Evolutionary conservation across 2,888 invertebrate genomes (phyloP).

Genomic region (Scaptomyza parva): DNA sequence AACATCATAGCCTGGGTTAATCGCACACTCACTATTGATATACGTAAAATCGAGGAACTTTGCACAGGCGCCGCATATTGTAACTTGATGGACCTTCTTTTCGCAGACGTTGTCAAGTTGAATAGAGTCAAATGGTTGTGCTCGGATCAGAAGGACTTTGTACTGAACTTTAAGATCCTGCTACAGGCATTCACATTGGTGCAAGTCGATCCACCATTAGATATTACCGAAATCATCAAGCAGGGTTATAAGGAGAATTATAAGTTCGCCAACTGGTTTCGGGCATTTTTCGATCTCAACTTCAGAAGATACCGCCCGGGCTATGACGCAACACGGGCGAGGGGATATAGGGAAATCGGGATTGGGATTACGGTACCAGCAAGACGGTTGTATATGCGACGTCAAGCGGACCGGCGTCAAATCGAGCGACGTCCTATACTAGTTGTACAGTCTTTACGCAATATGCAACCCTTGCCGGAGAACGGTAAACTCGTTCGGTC

Average conservation of each 20-base stretch:
- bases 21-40: accelerated
- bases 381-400: neutral
- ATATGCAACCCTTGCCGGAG: neutral
- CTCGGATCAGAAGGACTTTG: conserved; percentile 7
- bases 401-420: neutral
- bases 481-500: neutral
- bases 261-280: conserved; percentile 34
- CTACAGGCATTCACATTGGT: conserved; percentile 11
- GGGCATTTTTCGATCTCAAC: conserved; percentile 20
- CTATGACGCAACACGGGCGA: conserved; percentile 12
- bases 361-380: neutral
- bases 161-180: conserved; percentile 25
- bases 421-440: neutral
- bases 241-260: conserved; percentile 20
- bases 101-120: conserved; percentile 14
- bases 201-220: neutral
- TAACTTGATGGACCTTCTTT: conserved; percentile 25
- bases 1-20: conserved; percentile 13
- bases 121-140: conserved; percentile 24
- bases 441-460: neutral
- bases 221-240: neutral
- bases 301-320: accelerated
- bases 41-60: conserved; percentile 15
- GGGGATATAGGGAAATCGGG: neutral
- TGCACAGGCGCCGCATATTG: conserved; percentile 35